These are phyloP conservation scores for Globia sparganii DNA, from an alignment of 2,888 invertebrate genomes.

Conservation along the genomic window DNA sequence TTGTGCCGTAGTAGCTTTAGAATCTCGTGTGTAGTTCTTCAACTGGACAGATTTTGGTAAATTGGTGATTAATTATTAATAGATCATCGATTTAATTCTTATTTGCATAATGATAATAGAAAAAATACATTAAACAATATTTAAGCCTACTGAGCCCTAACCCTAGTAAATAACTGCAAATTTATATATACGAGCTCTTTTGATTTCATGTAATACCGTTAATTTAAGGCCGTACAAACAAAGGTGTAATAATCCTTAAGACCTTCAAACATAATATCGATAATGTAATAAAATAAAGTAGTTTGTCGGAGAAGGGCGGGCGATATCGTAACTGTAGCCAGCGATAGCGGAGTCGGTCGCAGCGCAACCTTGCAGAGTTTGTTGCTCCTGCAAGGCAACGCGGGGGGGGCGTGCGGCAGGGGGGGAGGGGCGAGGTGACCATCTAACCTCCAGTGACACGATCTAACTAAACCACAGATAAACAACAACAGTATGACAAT, in stretches of 20 bases:
- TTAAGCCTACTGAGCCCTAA: not conserved
- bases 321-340: slow-evolving; percentile 87
- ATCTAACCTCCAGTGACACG: slow-evolving; percentile 85
- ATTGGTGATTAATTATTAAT: not conserved
- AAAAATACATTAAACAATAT: not conserved
- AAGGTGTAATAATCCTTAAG: slow-evolving; percentile 70
- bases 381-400: slow-evolving; percentile 82
- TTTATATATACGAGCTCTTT: not conserved
- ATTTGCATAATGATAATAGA: not conserved
- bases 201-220: slow-evolving; percentile 20
- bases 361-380: slow-evolving; percentile 90
- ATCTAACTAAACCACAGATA: slow-evolving; percentile 75
- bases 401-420: slow-evolving; percentile 62
- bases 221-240: slow-evolving; percentile 48
- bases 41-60: not conserved
- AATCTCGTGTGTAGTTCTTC: not conserved
- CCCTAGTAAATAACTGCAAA: not conserved
- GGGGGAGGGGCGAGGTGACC: slow-evolving; percentile 55
- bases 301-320: slow-evolving; percentile 87
- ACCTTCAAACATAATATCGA: slow-evolving; percentile 83
- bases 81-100: not conserved
- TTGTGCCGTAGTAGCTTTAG: not conserved
- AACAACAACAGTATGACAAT: slow-evolving; percentile 68
- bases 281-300: slow-evolving; percentile 86
- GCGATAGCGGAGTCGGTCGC: slow-evolving; percentile 84